These are phyloP conservation scores for Orchestes rusci DNA, from an alignment of 2,888 invertebrate genomes.

Conservation along the genomic window DNA sequence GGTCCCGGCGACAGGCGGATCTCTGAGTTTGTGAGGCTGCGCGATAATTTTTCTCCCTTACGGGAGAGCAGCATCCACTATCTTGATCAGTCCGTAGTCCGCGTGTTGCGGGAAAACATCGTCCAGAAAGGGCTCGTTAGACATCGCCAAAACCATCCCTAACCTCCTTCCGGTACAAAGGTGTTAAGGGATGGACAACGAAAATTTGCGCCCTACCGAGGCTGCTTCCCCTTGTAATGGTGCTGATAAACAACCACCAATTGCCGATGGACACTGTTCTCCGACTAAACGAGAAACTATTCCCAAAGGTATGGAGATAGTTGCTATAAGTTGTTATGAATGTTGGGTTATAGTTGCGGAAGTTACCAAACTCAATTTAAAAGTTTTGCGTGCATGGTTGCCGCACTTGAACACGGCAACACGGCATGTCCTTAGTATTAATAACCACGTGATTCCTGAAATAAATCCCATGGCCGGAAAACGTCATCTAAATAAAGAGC, in stretches of 20 bases:
- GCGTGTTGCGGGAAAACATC: conserved; percentile 39
- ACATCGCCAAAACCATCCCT: conserved; percentile 24
- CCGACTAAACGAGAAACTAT: conserved; percentile 35
- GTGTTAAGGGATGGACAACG: conserved; percentile 23
- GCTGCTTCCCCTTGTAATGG: conserved; percentile 22
- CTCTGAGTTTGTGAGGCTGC: conserved; percentile 44
- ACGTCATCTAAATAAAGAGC: no score
- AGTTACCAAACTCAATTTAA: no score
- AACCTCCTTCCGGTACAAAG: conserved; percentile 25
- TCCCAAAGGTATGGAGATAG: conserved; percentile 15
- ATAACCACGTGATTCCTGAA: no score
- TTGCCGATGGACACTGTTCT: conserved; percentile 43
- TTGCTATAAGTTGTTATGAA: conserved; percentile 2
- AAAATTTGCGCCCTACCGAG: conserved; percentile 17
- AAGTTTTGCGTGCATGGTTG: no score
- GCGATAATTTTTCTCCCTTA: conserved; percentile 35
- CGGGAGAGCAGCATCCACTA: conserved; percentile 33
- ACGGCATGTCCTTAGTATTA: no score
- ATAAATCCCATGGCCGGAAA: no score
- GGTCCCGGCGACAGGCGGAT: conserved; percentile 31
- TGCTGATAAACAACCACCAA: conserved; percentile 28
- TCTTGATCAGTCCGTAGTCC: conserved; percentile 33
- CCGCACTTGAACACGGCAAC: no score
- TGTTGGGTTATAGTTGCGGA: no score
- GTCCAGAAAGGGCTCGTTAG: conserved; percentile 27